These are phyloP conservation scores for Andrena marginata DNA, from an alignment of 2,888 invertebrate species.

Conservation along the genomic window DNA sequence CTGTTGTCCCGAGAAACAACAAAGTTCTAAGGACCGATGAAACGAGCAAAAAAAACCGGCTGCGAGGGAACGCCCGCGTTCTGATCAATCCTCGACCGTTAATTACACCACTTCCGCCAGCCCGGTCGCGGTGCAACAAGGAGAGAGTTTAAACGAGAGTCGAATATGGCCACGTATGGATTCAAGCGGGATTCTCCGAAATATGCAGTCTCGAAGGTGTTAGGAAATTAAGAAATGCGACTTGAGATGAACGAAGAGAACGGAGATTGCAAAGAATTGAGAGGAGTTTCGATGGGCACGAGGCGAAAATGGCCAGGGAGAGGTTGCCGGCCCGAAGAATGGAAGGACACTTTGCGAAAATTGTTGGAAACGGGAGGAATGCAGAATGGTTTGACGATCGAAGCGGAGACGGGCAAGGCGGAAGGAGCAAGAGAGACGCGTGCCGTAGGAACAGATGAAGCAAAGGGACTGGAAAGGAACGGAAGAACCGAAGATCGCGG, in stretches of 20 bases:
- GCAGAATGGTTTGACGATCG: slow-evolving; percentile 19
- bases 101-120: slow-evolving; percentile 65
- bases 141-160: background rate
- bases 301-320: background rate
- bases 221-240: background rate
- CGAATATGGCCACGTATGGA: background rate
- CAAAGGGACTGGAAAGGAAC: slow-evolving; percentile 32
- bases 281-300: background rate
- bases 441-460: slow-evolving; percentile 36
- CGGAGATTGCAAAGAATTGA: background rate
- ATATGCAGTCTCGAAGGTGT: background rate
- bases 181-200: background rate
- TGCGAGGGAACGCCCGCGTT: slow-evolving; percentile 46
- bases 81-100: slow-evolving; percentile 56
- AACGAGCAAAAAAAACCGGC: slow-evolving; percentile 24
- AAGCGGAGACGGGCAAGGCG: slow-evolving; percentile 1
- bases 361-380: slow-evolving; percentile 14
- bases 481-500: slow-evolving; percentile 20
- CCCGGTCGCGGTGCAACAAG: background rate
- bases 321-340: background rate
- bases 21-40: slow-evolving; percentile 42
- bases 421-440: slow-evolving; percentile 36
- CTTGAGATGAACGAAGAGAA: background rate
- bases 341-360: background rate
- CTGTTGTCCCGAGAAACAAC: slow-evolving; percentile 47